Base-by-base conservation (phyloP, 2,113 vertebrate genomes). In the Cathartes aura region DNA sequence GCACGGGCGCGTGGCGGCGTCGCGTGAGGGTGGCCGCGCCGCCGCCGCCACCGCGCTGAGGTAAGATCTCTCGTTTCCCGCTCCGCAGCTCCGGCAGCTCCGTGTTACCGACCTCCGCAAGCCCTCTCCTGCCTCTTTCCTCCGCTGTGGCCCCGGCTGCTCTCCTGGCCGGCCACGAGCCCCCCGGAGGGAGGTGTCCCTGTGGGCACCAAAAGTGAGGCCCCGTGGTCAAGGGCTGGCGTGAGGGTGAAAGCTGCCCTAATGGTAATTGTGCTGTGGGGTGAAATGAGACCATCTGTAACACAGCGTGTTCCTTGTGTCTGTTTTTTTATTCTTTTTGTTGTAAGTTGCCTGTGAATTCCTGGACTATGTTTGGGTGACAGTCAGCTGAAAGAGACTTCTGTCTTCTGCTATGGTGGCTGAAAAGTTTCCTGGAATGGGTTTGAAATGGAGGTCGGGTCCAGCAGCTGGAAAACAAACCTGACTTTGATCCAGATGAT, bases 271-370 rank as follows among this genome's bases (percentile, higher is more conserved):
- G 36, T 23, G n/a, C 29, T 36, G 52, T 4, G 70, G 12, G 36
- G 23, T 15, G 56, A n/a, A 34, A 3, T 1, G 19, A 17, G 45
- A 4, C 8, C 36, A 2, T 17, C 32, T 7, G 26, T 23, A 24
- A 12, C 5, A 2, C 0, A 8, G 4, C 0, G 2, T 0, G 1
- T 16, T 12, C 22, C 12, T 38, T 2, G 21, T 6, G 30, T 8
- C n/a, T 19, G 21, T 1, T 16, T 15, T 36, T 19, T 15, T 67
- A 2, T 5, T 76, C 1, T 3, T 38, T 14, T 15, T 47, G 2
- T 47, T 52, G 19, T 20, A 4, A 5, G 2, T 34, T 34, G 50
- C 32, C 30, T 21, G 12, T 9, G 26, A 15, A 4, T 22, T 38
- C 38, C 47, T 14, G 42, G 2, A 0, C 26, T 4, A 1, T 9